Evolutionary conservation across 2,797 vertebrate species (phyloP).

Genomic region (Hirundo rustica): DNA sequence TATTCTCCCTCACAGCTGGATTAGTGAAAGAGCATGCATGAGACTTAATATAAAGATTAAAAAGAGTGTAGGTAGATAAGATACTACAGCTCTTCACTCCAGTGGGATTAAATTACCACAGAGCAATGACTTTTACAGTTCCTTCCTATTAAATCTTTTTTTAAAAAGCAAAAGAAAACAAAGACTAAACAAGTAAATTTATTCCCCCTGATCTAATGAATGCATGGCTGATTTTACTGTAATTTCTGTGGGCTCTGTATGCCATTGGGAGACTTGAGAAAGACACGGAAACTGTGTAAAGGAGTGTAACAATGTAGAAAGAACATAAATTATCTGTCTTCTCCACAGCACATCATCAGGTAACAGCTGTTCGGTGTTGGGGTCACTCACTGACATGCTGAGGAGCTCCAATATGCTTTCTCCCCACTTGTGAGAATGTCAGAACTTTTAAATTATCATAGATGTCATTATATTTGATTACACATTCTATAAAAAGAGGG

Average conservation of each 20-base stretch:
- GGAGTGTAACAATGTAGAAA: neutral
- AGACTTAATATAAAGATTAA: neutral
- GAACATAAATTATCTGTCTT: neutral
- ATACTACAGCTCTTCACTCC: neutral
- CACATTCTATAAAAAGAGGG: neutral
- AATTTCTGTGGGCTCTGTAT: neutral
- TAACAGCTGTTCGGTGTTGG: neutral
- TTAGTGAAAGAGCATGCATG: neutral
- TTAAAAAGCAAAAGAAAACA: neutral
- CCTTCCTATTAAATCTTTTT: neutral
- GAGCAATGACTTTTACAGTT: neutral
- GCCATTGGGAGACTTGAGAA: neutral
- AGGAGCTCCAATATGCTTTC: neutral
- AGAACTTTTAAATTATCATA: neutral
- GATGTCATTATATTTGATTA: neutral
- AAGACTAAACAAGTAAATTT: neutral
- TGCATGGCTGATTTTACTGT: neutral
- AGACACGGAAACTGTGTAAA: neutral
- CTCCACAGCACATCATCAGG: neutral
- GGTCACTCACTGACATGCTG: neutral
- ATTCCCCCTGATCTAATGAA: neutral
- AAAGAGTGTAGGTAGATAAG: neutral
- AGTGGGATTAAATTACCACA: neutral
- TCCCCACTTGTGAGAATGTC: neutral
- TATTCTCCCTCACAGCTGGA: neutral